A percentile compares a stretch with the other conserved stretches of the same genome.
These are phyloP conservation scores for Raphicerus campestris DNA, from an alignment of 2,113 vertebrate genomes.

Conservation along the genomic window DNA sequence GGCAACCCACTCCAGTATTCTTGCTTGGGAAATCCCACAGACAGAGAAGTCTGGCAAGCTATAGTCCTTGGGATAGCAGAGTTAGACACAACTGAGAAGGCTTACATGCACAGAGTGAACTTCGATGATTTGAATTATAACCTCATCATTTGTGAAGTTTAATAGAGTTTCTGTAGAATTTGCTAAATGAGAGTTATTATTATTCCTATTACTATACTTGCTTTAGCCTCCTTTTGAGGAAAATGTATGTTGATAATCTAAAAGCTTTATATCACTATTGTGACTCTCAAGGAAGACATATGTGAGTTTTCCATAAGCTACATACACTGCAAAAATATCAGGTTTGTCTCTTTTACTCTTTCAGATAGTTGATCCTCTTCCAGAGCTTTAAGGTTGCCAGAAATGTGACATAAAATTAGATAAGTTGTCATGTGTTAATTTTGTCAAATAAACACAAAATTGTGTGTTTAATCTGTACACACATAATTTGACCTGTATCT, in stretches of 20 bases:
- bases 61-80: not conserved
- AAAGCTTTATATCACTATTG: not conserved
- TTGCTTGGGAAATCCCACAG: not conserved
- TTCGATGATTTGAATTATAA: not conserved
- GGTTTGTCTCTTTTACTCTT: not conserved
- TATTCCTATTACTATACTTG: not conserved
- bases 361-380: not conserved
- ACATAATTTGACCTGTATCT: not conserved
- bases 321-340: not conserved
- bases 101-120: not conserved
- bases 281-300: not conserved
- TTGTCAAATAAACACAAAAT: not conserved
- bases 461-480: not conserved
- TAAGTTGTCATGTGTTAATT: not conserved
- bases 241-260: not conserved
- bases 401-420: not conserved
- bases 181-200: not conserved
- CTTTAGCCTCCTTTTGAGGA: not conserved
- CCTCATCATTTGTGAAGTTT: not conserved
- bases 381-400: not conserved
- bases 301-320: not conserved
- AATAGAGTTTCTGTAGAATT: not conserved
- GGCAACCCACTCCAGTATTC: not conserved
- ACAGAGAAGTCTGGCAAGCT: not conserved
- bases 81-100: not conserved